Percentiles rank a stretch among this genome's conserved stretches.
Evolutionary conservation across 2,113 vertebrate genomes (phyloP).

Genomic region (Stomatorhinus ivindoensis): DNA sequence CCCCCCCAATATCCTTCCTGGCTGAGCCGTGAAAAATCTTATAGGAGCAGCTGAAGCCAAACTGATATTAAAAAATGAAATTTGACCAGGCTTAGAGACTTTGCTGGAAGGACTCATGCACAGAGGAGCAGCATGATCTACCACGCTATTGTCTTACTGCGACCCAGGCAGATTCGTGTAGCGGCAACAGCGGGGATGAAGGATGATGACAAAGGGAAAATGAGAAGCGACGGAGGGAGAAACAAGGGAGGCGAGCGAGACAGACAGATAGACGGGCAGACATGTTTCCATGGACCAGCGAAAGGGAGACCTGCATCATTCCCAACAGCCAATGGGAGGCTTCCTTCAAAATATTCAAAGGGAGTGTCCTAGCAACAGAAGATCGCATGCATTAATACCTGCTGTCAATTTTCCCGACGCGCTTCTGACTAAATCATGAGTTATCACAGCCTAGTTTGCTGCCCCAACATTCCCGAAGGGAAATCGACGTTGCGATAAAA

Average conservation of each 20-base stretch:
- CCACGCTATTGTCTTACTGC: neutral
- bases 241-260: constrained; percentile 33
- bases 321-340: constrained; percentile 54
- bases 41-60: neutral
- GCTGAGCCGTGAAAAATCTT: neutral
- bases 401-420: constrained; percentile 35
- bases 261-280: constrained; percentile 25
- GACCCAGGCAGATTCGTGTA: neutral
- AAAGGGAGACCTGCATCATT: constrained; percentile 67
- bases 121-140: neutral
- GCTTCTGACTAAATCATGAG: constrained; percentile 5
- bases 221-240: neutral
- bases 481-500: neutral
- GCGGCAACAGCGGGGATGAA: neutral
- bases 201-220: constrained; percentile 17
- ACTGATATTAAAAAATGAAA: neutral
- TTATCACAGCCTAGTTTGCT: neutral
- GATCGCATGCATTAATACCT: constrained; percentile 59
- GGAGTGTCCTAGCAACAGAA: constrained; percentile 77
- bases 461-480: neutral
- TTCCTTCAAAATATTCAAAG: constrained; percentile 63
- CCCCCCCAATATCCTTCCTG: neutral
- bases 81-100: neutral
- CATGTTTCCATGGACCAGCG: constrained; percentile 64
- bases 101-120: neutral